Evolutionary conservation across 2,888 invertebrate species (phyloP), one percentile per base, ranked within the genome.

Genomic region (Phortica magna): DNA sequence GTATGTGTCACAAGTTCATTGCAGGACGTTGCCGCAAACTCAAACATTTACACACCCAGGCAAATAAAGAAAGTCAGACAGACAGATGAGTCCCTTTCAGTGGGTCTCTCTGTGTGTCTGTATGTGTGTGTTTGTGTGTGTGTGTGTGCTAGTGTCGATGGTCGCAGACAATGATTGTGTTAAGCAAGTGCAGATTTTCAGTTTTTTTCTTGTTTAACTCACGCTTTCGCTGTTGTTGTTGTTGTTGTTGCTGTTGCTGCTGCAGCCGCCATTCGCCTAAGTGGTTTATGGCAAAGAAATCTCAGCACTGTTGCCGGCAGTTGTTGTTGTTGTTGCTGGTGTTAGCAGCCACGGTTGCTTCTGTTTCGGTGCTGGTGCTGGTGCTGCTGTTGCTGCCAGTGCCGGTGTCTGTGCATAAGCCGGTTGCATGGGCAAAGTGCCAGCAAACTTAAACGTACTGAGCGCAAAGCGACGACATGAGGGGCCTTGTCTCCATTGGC

Each of bases 201-300:
- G 2, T 59, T 61, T 61, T 22, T 22, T 19, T 61, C 19, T 22
- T 61, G 61, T 61, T n/a, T 61, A 22, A 61, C 6, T 61, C 22
- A 17, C 61, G 9, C 55, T 55, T 55, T 55, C 17, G 61, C 19
- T 17, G 19, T 61, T 61, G 61, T 22, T 22, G 61, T 61, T 22
- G 61, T 7, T 61, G 61, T 61, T 22, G 22, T 12, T 61, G 61
- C 10, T 22, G 61, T 22, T 61, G 61, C 14, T 61, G 22, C 22
- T 61, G 61, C 19, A 61, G 19, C n/a, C 19, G 61, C 43, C 55
- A 68, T 61, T 73, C 53, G 53, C 67, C 79, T 83, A 81, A 82
- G 84, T 81, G 85, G 83, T 88, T 88, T 88, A 83, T 87, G 79
- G 87, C 79, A 79, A 78, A 79, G 77, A 82, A 88, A 85, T 88